Percentiles rank a stretch among this genome's conserved stretches.
phyloP scores from a whole-genome alignment of 2,888 invertebrate genomes.

The Tetranychus truncatus region DNA sequence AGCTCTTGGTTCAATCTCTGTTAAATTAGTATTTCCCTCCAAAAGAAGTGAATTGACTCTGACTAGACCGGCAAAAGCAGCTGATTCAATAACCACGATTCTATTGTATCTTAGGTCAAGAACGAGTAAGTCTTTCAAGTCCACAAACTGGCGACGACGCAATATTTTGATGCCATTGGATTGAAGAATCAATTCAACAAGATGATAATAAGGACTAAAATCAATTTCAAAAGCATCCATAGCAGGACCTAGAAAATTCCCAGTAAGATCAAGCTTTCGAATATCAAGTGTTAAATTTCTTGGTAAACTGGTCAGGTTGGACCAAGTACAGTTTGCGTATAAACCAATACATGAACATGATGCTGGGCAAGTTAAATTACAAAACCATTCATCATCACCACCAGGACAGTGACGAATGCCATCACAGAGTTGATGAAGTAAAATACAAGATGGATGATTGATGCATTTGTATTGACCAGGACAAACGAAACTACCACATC shows the following conservation, averaged over 20 bases:
- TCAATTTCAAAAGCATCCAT: constrained; percentile 19
- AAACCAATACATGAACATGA: constrained; percentile 28
- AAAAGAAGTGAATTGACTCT: constrained; percentile 26
- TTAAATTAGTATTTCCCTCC: constrained; percentile 27
- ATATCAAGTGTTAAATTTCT: constrained; percentile 23
- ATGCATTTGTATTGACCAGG: constrained; percentile 29
- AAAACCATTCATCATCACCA: constrained; percentile 29
- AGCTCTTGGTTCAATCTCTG: constrained; percentile 27
- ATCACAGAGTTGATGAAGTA: constrained; percentile 28
- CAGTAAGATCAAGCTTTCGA: constrained; percentile 28
- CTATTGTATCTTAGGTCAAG: constrained; percentile 28
- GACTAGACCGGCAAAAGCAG: constrained; percentile 28
- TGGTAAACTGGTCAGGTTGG: constrained; percentile 26
- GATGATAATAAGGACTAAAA: constrained; percentile 21
- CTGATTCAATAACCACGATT: constrained; percentile 25
- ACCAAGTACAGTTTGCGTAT: constrained; percentile 26
- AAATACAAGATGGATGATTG: constrained; percentile 28
- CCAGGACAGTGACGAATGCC: constrained; percentile 28
- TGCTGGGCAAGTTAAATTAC: constrained; percentile 28
- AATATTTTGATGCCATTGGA: constrained; percentile 27
- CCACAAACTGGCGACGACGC: constrained; percentile 24
- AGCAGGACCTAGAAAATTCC: constrained; percentile 25
- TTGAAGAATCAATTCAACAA: constrained; percentile 28
- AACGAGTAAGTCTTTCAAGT: constrained; percentile 27
- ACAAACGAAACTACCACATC: constrained; percentile 28